Percentiles rank a stretch among this genome's conserved stretches.
phyloP scores from a whole-genome alignment of 2,888 invertebrate species.

The Eristalis pertinax region DNA sequence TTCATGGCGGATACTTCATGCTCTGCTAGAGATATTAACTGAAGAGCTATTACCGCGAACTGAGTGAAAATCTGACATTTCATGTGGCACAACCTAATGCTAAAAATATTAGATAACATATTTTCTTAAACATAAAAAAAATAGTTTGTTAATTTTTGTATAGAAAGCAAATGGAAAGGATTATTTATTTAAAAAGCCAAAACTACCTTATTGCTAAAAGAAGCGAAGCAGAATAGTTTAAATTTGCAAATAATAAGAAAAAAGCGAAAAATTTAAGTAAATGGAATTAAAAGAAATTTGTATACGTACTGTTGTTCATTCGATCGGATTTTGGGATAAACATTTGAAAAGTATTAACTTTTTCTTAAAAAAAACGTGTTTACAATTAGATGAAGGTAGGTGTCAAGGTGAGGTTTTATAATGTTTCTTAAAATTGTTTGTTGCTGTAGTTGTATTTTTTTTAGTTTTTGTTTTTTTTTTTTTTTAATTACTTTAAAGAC shows the following conservation, averaged over 20 bases:
- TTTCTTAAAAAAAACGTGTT: conserved; percentile 47
- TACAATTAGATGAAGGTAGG: conserved; percentile 61
- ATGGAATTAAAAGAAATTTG: not conserved
- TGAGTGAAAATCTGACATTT: too few relatives aligned
- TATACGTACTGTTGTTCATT: conserved; percentile 74
- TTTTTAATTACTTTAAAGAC: conserved; percentile 71
- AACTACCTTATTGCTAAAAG: not conserved
- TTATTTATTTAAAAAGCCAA: conserved; percentile 1
- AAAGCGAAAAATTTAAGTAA: conserved; percentile 2
- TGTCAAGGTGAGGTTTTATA: conserved; percentile 58
- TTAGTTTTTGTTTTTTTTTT: conserved; percentile 66
- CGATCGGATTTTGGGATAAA: conserved; percentile 58
- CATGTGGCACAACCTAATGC: too few relatives aligned
- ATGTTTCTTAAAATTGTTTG: conserved; percentile 33
- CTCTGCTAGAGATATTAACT: too few relatives aligned
- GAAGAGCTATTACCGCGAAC: too few relatives aligned
- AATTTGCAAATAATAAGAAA: not conserved
- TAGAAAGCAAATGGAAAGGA: not conserved
- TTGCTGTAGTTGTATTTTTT: conserved; percentile 5
- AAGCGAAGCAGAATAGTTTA: too few relatives aligned
- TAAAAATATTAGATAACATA: too few relatives aligned
- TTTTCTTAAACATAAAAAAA: not conserved
- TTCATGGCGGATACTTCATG: too few relatives aligned
- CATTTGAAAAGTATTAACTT: conserved; percentile 64
- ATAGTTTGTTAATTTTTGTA: not conserved